Conservation (phyloP, 2,797 vertebrate species). For the Coccyzus lansbergi region DNA sequence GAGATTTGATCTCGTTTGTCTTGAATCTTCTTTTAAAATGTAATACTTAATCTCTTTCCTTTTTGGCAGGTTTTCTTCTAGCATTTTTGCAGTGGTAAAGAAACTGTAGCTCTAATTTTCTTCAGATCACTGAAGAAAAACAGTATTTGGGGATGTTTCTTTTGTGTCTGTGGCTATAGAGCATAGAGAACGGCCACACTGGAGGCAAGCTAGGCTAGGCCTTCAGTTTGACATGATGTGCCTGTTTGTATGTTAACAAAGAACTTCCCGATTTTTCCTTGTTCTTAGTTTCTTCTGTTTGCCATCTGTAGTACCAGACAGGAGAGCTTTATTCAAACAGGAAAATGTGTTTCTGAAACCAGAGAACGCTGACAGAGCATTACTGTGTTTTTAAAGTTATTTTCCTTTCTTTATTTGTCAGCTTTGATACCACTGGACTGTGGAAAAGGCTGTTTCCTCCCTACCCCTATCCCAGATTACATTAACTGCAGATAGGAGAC, state of each 20-base stretch:
- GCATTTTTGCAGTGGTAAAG: background rate
- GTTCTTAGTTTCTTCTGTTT: background rate
- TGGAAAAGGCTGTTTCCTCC: background rate
- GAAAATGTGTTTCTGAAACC: background rate
- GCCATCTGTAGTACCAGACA: background rate
- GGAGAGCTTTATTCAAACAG: background rate
- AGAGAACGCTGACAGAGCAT: background rate
- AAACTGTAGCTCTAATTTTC: background rate
- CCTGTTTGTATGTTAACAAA: background rate
- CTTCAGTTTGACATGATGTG: background rate
- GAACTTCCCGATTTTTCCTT: background rate
- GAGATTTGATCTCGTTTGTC: slow-evolving; percentile 17
- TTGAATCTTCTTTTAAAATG: slow-evolving; percentile 10
- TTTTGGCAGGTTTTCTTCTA: background rate
- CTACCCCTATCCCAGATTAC: background rate
- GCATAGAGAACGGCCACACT: background rate
- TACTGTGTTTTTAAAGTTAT: background rate
- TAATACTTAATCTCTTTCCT: background rate
- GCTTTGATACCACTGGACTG: background rate
- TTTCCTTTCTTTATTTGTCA: background rate
- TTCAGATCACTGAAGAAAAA: background rate
- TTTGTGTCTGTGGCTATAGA: background rate
- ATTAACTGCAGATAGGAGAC: background rate
- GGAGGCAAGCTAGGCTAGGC: background rate
- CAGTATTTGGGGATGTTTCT: background rate